Evolutionary conservation across 2,797 vertebrate species (phyloP).

Genomic region (Anabacerthia variegaticeps): DNA sequence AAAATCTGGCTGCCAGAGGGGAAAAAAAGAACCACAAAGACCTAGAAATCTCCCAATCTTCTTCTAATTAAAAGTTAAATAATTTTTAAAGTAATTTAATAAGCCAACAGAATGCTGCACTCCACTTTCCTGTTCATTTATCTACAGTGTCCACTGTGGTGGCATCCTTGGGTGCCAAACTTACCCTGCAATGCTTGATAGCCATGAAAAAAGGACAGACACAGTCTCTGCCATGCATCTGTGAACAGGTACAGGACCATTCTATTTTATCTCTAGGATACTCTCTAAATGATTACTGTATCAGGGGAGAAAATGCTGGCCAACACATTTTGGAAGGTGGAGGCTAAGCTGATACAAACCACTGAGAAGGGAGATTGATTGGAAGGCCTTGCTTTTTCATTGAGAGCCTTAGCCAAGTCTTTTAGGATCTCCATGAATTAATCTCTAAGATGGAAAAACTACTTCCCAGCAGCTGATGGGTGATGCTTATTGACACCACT

Average conservation of each 20-base stretch:
- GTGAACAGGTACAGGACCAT: fast-evolving
- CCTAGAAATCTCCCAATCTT: background rate
- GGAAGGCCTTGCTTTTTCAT: background rate
- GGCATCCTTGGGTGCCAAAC: background rate
- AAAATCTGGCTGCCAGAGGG: background rate
- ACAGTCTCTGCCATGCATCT: background rate
- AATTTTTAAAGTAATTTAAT: background rate
- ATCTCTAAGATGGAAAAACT: background rate
- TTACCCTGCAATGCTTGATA: background rate
- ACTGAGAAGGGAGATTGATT: background rate
- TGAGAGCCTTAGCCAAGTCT: background rate
- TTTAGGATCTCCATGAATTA: background rate
- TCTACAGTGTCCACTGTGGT: background rate
- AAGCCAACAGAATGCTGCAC: background rate
- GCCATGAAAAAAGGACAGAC: background rate
- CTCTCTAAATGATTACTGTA: background rate
- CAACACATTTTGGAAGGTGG: background rate
- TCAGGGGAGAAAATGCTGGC: background rate
- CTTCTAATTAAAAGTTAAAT: background rate
- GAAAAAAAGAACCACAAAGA: background rate
- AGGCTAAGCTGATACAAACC: background rate
- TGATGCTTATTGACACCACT: background rate
- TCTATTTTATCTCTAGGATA: background rate
- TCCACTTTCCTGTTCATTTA: background rate
- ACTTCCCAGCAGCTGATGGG: background rate